These are phyloP conservation scores for Drosophila subquinaria DNA, from an alignment of 2,888 invertebrate genomes.

Conservation along the genomic window DNA sequence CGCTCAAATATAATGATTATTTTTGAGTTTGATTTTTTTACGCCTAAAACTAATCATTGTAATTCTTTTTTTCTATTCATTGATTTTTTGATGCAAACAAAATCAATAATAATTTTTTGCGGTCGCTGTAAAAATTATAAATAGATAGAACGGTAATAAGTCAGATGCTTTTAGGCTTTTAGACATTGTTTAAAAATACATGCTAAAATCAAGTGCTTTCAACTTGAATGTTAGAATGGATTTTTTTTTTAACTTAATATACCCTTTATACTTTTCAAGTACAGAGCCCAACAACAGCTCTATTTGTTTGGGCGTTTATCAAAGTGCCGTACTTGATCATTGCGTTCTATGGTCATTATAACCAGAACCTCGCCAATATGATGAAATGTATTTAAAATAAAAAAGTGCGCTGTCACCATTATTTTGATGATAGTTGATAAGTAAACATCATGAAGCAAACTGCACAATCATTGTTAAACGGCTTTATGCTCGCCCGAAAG, in stretches of 20 bases:
- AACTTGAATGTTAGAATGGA: no score
- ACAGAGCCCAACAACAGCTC: neutral
- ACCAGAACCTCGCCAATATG: neutral
- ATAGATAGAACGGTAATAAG: no score
- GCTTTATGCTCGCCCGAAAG: neutral
- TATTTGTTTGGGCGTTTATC: neutral
- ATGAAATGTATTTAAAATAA: neutral
- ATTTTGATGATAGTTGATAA: neutral
- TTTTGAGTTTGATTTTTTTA: no score
- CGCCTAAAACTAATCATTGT: no score
- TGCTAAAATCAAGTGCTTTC: no score
- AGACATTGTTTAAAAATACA: no score
- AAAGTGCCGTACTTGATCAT: neutral
- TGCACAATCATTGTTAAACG: constrained; percentile 29
- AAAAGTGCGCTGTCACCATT: constrained; percentile 7
- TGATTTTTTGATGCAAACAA: no score
- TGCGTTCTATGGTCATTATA: neutral
- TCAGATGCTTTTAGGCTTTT: no score
- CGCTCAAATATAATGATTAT: no score
- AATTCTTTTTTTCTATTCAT: no score
- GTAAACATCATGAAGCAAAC: constrained; percentile 8
- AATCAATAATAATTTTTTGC: no score
- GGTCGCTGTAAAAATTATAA: no score
- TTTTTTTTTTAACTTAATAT: neutral
- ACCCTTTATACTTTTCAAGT: neutral